phyloP scores from a whole-genome alignment of 2,113 vertebrate genomes.

The Platanista minor region DNA sequence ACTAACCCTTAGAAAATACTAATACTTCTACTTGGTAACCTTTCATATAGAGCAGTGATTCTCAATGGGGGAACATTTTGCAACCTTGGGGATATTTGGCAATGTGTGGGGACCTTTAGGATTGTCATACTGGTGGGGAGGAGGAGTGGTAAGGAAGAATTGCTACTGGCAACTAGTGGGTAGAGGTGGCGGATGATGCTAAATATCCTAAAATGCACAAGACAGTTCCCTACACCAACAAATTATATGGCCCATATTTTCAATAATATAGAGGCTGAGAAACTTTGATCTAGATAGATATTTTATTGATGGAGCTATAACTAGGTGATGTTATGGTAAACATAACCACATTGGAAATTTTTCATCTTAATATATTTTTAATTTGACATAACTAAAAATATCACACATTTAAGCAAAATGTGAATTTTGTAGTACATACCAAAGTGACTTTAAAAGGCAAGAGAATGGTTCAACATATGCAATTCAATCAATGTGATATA shows the following conservation, averaged over 20 bases:
- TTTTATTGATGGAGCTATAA: background rate
- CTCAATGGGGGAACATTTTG: background rate
- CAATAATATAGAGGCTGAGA: background rate
- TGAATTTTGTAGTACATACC: background rate
- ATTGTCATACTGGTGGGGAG: background rate
- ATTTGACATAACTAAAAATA: background rate
- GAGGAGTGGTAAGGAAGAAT: background rate
- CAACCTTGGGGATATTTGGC: accelerated
- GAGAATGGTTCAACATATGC: background rate
- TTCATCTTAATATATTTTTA: background rate
- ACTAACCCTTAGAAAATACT: background rate
- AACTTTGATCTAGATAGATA: background rate
- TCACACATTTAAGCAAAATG: background rate
- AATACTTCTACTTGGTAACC: background rate
- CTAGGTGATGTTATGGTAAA: background rate
- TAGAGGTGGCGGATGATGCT: background rate
- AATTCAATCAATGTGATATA: background rate
- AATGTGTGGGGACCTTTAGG: background rate
- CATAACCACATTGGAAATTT: background rate
- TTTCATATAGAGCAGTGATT: background rate
- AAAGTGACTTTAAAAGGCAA: background rate
- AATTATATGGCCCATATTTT: background rate
- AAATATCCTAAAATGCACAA: background rate
- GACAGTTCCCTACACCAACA: background rate
- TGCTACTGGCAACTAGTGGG: background rate